Evolutionary conservation across 2,797 vertebrate species (phyloP).

Genomic region (Leuciscus waleckii): DNA sequence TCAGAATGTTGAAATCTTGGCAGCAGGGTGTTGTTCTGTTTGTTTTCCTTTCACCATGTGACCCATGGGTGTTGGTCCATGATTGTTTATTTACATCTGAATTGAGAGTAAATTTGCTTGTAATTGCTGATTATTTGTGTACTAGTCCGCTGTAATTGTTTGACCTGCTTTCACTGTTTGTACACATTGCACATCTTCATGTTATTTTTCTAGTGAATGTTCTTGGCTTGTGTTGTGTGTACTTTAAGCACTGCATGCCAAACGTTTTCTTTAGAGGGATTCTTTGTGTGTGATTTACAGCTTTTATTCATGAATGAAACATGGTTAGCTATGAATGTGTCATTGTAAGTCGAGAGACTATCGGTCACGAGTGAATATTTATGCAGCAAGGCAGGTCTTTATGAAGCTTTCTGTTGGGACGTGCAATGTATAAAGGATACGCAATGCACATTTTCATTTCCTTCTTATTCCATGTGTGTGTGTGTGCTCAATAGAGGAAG

Average conservation of each 20-base stretch:
- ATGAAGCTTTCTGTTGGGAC: conserved; percentile 38
- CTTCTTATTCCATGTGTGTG: conserved; percentile 25
- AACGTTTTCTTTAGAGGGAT: conserved; percentile 6
- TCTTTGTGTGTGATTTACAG: conserved; percentile 6
- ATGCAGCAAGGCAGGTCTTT: conserved; percentile 15
- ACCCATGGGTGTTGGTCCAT: conserved; percentile 9
- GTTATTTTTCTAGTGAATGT: background rate
- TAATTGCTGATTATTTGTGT: conserved; percentile 21
- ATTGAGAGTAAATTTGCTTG: background rate
- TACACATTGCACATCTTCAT: conserved; percentile 3
- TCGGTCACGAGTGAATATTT: conserved; percentile 3
- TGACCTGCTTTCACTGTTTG: conserved; percentile 4
- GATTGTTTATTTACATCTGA: conserved; percentile 12
- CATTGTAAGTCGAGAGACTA: conserved; percentile 14
- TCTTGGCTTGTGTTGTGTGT: background rate
- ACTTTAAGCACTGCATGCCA: background rate
- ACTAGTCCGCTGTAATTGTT: background rate
- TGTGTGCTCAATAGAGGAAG: background rate
- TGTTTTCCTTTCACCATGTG: conserved; percentile 27
- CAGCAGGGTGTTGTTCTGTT: conserved; percentile 16
- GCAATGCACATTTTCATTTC: conserved; percentile 16
- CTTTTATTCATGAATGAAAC: conserved; percentile 23
- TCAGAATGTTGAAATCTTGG: background rate
- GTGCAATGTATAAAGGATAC: conserved; percentile 11
- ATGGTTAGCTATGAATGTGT: conserved; percentile 42